phyloP scores from a whole-genome alignment of 2,888 invertebrate species.

The Rhingia rostrata region DNA sequence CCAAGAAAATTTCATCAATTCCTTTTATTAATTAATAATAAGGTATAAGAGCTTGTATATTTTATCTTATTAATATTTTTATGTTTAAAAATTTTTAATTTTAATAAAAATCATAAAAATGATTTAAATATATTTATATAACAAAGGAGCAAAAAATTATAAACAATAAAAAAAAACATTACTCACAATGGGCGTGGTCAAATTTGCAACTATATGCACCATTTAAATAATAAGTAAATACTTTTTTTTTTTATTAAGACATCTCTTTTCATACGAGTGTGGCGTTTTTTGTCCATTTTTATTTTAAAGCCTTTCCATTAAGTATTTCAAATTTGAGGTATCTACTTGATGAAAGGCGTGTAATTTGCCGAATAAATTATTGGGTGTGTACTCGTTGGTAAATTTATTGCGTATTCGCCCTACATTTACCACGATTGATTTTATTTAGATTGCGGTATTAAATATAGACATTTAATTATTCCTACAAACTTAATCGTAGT shows the following conservation, averaged over 20 bases:
- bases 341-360: conserved; percentile 1
- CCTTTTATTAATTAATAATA: too few species aligned
- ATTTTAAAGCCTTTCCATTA: background rate
- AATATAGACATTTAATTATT: background rate
- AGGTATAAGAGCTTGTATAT: too few species aligned
- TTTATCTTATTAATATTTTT: too few species aligned
- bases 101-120: too few species aligned
- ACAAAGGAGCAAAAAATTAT: too few species aligned
- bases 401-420: conserved; percentile 36
- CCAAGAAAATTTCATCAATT: too few species aligned
- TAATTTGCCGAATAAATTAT: background rate
- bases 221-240: too few species aligned
- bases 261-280: background rate
- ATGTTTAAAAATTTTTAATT: too few species aligned
- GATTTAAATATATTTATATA: too few species aligned
- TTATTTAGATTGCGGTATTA: background rate
- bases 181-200: background rate
- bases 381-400: background rate
- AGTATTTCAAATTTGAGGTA: background rate
- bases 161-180: background rate
- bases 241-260: background rate
- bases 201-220: background rate
- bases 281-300: background rate
- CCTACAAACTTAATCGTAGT: too few species aligned
- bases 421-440: background rate